phyloP scores from a whole-genome alignment of 2,888 invertebrate species.

The Stomorhina lunata region DNA sequence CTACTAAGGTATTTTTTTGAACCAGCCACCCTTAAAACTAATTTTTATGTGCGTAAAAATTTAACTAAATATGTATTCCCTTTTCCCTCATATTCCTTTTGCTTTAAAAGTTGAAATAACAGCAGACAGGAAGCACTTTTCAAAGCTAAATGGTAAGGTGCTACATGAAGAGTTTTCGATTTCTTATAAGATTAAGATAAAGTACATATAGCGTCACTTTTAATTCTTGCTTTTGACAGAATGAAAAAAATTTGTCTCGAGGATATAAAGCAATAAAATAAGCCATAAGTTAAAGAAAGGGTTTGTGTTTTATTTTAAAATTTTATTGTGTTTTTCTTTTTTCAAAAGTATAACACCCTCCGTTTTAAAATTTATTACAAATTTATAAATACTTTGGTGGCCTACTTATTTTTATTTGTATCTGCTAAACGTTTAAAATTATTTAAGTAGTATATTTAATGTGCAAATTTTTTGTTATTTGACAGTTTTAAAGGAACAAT shows the following conservation, averaged over 20 bases:
- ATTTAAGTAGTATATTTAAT: background rate
- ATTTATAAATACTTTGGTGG: conserved; percentile 54
- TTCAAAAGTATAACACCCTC: conserved; percentile 51
- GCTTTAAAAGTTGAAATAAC: too few species aligned
- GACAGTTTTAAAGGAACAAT: conserved; percentile 5
- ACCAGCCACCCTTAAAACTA: conserved; percentile 57
- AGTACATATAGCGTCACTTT: conserved; percentile 46
- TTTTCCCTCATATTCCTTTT: background rate
- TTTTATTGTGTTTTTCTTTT: background rate
- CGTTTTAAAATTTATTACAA: conserved; percentile 52
- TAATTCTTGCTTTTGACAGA: background rate
- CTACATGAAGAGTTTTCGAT: conserved; percentile 58
- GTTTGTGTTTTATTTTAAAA: conserved; percentile 14
- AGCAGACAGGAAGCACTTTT: conserved; percentile 61
- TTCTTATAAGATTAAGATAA: conserved; percentile 62
- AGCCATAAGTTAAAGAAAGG: conserved; percentile 63
- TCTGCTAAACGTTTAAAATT: conserved; percentile 5
- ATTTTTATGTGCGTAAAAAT: conserved; percentile 48
- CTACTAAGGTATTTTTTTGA: background rate
- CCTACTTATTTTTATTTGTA: conserved; percentile 59
- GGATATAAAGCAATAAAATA: conserved; percentile 62
- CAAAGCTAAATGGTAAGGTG: conserved; percentile 43
- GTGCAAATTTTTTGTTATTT: background rate
- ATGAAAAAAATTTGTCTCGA: conserved; percentile 54
- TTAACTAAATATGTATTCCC: background rate